These are phyloP conservation scores for Coendou prehensilis DNA, from an alignment of 2,797 vertebrate species.

Conservation along the genomic window DNA sequence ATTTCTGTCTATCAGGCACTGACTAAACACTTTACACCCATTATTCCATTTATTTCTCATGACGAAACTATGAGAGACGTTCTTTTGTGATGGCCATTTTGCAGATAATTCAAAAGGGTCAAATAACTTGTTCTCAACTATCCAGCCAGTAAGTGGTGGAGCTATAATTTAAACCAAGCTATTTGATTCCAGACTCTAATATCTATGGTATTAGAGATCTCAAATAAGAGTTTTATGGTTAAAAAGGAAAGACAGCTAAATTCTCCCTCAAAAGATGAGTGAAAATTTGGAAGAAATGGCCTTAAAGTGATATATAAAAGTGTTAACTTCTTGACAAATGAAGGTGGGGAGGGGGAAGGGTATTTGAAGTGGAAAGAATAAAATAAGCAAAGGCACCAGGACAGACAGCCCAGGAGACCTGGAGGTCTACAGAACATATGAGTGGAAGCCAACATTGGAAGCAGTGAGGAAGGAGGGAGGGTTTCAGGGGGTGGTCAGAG, in stretches of 20 bases:
- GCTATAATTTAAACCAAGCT: conserved; percentile 10
- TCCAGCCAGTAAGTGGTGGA: neutral
- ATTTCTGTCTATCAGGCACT: neutral
- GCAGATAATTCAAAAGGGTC: neutral
- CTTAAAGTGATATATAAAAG: neutral
- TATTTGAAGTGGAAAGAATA: neutral
- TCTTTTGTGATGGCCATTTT: neutral
- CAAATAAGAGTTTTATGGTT: neutral
- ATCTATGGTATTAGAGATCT: neutral
- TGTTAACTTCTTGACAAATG: neutral
- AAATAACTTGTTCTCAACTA: neutral
- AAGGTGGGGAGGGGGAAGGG: neutral
- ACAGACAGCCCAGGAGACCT: neutral
- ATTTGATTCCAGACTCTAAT: neutral
- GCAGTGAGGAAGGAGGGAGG: too few relatives aligned
- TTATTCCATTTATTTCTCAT: conserved; percentile 55
- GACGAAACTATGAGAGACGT: neutral
- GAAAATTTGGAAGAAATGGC: neutral
- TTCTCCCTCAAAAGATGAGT: neutral
- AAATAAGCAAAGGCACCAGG: neutral
- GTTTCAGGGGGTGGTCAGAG: neutral
- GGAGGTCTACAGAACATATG: neutral
- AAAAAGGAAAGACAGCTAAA: neutral
- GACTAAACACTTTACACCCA: neutral
- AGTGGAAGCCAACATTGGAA: neutral